Percentiles rank a stretch among this genome's conserved stretches.
Evolutionary conservation across 2,113 vertebrate species (phyloP).

Genomic region (Catagonus wagneri): DNA sequence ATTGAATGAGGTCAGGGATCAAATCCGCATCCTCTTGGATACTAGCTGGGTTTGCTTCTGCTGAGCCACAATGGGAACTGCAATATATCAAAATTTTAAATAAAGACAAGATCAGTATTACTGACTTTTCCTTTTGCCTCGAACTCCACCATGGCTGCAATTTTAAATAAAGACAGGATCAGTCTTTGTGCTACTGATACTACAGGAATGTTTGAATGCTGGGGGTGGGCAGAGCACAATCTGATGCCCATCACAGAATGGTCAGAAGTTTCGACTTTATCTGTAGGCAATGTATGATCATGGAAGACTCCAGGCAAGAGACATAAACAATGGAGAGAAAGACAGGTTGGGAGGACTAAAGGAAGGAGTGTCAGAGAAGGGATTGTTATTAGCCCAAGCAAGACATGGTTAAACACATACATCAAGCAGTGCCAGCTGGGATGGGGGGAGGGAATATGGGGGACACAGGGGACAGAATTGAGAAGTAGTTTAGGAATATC

Average conservation of each 20-base stretch:
- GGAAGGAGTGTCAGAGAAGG: neutral
- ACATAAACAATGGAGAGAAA: neutral
- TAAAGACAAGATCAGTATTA: neutral
- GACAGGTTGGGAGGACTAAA: neutral
- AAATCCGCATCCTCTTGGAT: no score
- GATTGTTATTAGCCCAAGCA: neutral
- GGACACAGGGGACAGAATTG: neutral
- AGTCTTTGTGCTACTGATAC: neutral
- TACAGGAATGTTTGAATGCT: neutral
- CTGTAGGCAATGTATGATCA: neutral
- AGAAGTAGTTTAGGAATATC: neutral
- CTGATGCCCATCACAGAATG: neutral
- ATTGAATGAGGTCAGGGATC: no score
- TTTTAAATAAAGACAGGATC: neutral
- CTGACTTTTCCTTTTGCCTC: neutral
- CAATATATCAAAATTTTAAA: neutral
- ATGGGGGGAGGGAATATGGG: rapidly evolving
- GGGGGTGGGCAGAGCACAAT: neutral
- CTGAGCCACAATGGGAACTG: no score
- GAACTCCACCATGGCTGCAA: neutral
- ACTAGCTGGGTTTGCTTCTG: no score
- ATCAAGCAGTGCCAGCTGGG: neutral
- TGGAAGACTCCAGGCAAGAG: neutral
- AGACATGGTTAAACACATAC: neutral
- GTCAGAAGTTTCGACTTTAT: neutral